Percentiles rank a stretch among this genome's conserved stretches.
Conservation (phyloP, 2,888 invertebrate species). For the Seladonia tumulorum region DNA sequence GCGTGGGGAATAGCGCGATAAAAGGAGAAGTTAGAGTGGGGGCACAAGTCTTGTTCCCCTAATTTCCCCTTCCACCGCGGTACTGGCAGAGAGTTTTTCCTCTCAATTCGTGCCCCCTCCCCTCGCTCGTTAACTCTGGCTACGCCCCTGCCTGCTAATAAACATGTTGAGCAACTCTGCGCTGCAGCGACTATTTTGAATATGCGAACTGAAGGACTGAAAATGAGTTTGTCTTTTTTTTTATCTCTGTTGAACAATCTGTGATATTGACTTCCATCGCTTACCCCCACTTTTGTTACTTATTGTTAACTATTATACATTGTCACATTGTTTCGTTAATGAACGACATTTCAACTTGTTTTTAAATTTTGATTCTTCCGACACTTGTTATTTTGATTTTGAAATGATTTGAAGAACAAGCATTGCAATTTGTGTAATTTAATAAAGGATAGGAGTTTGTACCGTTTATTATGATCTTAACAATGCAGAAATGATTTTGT, state of each 20-base stretch:
- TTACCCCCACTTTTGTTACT: neutral
- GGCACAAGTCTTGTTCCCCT: too few species aligned
- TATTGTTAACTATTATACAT: neutral
- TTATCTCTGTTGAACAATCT: neutral
- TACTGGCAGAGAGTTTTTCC: too few species aligned
- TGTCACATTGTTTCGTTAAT: neutral
- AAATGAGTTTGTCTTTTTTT: neutral
- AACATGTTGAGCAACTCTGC: too few species aligned
- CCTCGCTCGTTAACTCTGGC: too few species aligned
- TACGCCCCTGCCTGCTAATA: too few species aligned
- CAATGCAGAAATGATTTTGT: constrained; percentile 13
- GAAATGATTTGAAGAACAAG: neutral
- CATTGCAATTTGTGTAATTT: neutral
- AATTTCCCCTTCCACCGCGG: too few species aligned
- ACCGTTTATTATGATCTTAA: neutral
- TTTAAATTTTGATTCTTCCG: neutral
- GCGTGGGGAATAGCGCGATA: too few species aligned
- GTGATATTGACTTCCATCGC: neutral
- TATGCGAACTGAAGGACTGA: neutral
- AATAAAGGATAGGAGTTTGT: neutral
- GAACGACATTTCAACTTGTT: neutral
- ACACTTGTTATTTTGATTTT: neutral
- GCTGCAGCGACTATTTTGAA: neutral
- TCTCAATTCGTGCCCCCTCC: too few species aligned
- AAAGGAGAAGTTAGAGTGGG: too few species aligned